Evolutionary conservation across 2,888 invertebrate genomes (phyloP).

Genomic region (Callosobruchus maculatus): DNA sequence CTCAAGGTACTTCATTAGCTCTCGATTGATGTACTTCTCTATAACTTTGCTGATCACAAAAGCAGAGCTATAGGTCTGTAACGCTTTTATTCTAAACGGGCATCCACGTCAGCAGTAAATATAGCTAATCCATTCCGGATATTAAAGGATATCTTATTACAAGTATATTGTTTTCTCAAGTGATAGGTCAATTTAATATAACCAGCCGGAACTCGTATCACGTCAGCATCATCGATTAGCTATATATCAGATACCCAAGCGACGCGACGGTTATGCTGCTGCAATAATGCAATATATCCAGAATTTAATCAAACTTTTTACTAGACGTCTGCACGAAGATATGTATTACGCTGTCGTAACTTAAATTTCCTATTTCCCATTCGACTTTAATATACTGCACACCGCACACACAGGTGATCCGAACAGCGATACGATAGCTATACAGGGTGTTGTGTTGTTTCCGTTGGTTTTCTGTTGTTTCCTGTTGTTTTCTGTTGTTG

Average conservation of each 20-base stretch:
- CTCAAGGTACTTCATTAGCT: no score
- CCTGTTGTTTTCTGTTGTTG: no score
- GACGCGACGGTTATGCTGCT: neutral
- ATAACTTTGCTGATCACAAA: no score
- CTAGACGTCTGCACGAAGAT: neutral
- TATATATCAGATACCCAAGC: neutral
- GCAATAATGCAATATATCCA: neutral
- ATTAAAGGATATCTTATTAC: neutral
- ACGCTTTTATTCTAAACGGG: no score
- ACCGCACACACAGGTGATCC: neutral
- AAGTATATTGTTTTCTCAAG: neutral
- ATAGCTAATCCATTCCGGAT: neutral
- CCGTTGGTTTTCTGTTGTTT: no score
- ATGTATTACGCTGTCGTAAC: neutral
- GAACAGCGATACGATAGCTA: neutral
- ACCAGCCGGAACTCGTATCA: neutral
- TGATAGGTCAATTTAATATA: neutral
- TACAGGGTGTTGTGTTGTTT: no score
- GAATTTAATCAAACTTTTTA: neutral
- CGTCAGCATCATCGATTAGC: neutral
- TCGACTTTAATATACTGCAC: neutral
- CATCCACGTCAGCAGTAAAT: no score
- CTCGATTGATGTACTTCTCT: no score
- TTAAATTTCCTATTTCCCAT: neutral
- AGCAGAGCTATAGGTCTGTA: no score